Conservation (phyloP, 2,888 invertebrate species). For the Vandiemenella viatica region DNA sequence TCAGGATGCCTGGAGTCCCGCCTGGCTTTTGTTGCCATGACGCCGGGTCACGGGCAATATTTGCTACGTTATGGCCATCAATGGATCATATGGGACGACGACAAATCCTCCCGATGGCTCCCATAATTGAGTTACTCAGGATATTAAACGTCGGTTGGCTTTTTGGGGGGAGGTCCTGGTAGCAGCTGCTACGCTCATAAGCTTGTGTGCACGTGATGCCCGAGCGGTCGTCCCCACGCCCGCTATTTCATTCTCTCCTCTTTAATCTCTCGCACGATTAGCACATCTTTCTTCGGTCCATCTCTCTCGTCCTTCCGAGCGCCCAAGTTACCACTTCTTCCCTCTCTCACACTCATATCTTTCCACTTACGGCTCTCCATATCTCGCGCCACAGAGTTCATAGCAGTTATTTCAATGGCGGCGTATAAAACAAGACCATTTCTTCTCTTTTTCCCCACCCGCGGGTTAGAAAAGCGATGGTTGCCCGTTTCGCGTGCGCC, state of each 20-base stretch:
- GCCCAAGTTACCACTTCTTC: background rate
- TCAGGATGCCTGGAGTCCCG: too few species aligned
- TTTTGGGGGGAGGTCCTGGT: slow-evolving; percentile 10
- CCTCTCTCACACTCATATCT: too few species aligned
- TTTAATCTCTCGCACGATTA: background rate
- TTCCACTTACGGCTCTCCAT: too few species aligned
- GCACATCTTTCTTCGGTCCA: background rate
- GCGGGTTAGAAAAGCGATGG: too few species aligned
- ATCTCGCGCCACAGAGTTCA: too few species aligned
- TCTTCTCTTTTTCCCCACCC: too few species aligned
- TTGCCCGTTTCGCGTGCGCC: too few species aligned
- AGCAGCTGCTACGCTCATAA: slow-evolving; percentile 12
- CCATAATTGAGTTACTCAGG: slow-evolving; percentile 13
- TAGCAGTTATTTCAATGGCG: too few species aligned
- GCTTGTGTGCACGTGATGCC: slow-evolving; percentile 2
- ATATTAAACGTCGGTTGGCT: slow-evolving; percentile 12
- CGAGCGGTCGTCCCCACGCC: too few species aligned
- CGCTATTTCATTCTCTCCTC: background rate
- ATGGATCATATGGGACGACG: slow-evolving; percentile 12
- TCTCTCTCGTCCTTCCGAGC: too few species aligned
- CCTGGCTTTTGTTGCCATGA: too few species aligned
- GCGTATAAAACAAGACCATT: too few species aligned
- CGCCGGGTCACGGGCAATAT: slow-evolving; percentile 3
- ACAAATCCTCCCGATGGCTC: slow-evolving; percentile 12
- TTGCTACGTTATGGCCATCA: slow-evolving; percentile 11